Evolutionary conservation across 2,888 invertebrate genomes (phyloP).

Genomic region (Danaus chrysippus): DNA sequence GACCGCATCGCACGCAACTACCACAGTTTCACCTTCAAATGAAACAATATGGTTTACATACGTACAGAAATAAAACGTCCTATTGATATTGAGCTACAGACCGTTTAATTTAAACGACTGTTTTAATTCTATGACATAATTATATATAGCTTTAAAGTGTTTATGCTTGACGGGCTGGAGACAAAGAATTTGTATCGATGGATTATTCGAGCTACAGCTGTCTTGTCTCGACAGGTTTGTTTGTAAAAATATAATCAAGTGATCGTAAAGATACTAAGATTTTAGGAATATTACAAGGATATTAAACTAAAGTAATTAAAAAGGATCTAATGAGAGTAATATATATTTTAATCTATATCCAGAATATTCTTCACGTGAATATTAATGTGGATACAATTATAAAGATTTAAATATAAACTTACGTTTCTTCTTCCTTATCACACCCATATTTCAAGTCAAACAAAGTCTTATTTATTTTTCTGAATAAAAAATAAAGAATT

Average conservation of each 20-base stretch:
- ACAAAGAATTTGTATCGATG: too few relatives aligned
- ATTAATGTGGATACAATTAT: conserved; percentile 1
- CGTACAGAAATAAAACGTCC: conserved; percentile 27
- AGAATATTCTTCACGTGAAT: not conserved
- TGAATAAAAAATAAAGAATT: conserved; percentile 37
- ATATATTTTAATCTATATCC: not conserved
- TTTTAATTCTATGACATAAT: not conserved
- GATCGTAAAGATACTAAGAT: too few relatives aligned
- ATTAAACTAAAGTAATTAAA: not conserved
- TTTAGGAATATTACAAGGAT: too few relatives aligned
- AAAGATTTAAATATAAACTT: conserved; percentile 53
- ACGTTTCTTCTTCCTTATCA: conserved; percentile 74
- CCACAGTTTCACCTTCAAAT: conserved; percentile 58
- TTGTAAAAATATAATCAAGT: too few relatives aligned
- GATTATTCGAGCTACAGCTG: too few relatives aligned
- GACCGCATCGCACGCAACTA: conserved; percentile 57
- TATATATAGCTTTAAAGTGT: too few relatives aligned
- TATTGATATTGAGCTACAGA: conserved; percentile 40
- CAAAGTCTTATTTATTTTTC: conserved; percentile 45
- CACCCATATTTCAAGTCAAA: conserved; percentile 65
- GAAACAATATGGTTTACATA: conserved; percentile 31
- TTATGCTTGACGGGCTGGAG: too few relatives aligned
- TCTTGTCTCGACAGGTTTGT: too few relatives aligned
- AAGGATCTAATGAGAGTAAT: not conserved
- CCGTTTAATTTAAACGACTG: conserved; percentile 38